Conservation (phyloP, 2,888 invertebrate genomes). For the Plagodis pulveraria region DNA sequence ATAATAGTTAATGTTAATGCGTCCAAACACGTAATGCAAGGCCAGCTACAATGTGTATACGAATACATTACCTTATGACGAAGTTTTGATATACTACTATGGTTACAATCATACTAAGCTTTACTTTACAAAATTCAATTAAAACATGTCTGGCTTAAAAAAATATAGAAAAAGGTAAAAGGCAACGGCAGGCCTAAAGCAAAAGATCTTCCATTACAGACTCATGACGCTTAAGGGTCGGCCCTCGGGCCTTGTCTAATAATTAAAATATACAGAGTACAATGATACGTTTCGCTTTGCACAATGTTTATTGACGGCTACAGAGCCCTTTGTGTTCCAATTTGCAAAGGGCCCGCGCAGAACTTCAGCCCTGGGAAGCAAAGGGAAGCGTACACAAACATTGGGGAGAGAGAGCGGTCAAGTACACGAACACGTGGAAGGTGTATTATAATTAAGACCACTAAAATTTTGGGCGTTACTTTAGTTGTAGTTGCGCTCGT, state of each 20-base stretch:
- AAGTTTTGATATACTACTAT: background rate
- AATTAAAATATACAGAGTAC: conserved; percentile 80
- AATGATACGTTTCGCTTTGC: conserved; percentile 76
- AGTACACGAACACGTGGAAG: conserved; percentile 8
- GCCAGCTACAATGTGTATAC: background rate
- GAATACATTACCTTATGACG: background rate
- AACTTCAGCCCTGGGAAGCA: conserved; percentile 25
- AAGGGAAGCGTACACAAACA: conserved; percentile 32
- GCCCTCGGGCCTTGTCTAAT: conserved; percentile 65
- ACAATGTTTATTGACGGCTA: conserved; percentile 76
- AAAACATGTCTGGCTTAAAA: conserved; percentile 42
- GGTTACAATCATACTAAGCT: conserved; percentile 2
- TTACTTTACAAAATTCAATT: conserved; percentile 36
- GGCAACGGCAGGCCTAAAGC: conserved; percentile 45
- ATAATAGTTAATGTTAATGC: background rate
- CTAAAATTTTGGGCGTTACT: no score
- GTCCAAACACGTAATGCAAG: conserved; percentile 1
- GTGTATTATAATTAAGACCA: no score
- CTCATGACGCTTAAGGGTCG: conserved; percentile 55
- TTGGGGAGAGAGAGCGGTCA: conserved; percentile 20
- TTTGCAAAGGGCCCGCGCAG: conserved; percentile 60
- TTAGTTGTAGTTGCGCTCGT: no score
- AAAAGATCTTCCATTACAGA: conserved; percentile 56
- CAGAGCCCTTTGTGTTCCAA: conserved; percentile 75
- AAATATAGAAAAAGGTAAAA: conserved; percentile 51